Conservation (phyloP, 2,888 invertebrate genomes). For the Alitta virens region DNA sequence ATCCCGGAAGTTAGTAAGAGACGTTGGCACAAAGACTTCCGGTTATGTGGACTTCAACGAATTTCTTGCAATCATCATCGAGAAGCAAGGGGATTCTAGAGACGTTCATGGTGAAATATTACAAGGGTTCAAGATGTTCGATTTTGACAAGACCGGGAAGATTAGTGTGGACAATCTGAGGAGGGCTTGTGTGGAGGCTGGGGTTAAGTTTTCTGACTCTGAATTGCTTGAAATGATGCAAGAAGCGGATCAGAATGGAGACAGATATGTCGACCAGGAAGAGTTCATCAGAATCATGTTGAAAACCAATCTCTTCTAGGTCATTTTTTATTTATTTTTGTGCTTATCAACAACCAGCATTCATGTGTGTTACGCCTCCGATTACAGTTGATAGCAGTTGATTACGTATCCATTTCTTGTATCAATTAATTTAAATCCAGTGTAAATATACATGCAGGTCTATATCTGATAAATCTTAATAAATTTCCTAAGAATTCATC, state of each 20-base stretch:
- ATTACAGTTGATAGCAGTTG: no score
- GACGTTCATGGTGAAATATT: conserved; percentile 54
- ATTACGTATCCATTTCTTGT: no score
- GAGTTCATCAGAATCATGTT: conserved; percentile 55
- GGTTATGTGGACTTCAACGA: conserved; percentile 44
- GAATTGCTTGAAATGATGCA: conserved; percentile 54
- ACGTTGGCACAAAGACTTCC: conserved; percentile 26
- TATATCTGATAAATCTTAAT: no score
- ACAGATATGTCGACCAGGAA: conserved; percentile 50
- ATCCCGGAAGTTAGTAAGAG: conserved; percentile 43
- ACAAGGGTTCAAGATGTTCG: conserved; percentile 54
- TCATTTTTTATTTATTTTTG: no score
- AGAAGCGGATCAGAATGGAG: conserved; percentile 55
- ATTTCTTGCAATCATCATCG: conserved; percentile 54
- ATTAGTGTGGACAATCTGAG: conserved; percentile 47
- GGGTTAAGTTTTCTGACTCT: conserved; percentile 45
- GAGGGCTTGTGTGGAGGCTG: conserved; percentile 40
- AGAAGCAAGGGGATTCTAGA: conserved; percentile 50
- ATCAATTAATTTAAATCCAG: no score
- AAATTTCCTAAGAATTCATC: no score
- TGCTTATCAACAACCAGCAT: no score
- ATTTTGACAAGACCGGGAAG: conserved; percentile 43
- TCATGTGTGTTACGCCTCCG: no score
- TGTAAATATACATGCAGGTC: no score
- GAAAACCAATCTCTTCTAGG: conserved; percentile 51